Evolutionary conservation across 2,888 invertebrate species (phyloP).

Genomic region (Mythimna pallens): DNA sequence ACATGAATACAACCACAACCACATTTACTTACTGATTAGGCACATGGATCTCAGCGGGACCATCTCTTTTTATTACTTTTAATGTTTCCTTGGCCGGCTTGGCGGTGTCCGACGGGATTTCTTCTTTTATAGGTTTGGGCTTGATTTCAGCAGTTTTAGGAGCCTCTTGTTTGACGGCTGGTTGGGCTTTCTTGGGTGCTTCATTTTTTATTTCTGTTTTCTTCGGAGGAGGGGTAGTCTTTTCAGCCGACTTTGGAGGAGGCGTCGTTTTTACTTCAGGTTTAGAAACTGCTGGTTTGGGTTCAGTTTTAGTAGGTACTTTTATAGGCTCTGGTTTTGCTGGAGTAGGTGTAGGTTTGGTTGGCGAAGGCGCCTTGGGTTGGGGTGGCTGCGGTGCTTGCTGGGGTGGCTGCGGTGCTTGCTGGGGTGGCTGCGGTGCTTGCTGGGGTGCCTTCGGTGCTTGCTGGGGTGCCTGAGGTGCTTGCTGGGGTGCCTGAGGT

Average conservation of each 20-base stretch:
- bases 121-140: constrained; percentile 87
- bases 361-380: constrained; percentile 28
- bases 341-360: constrained; percentile 39
- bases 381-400: background rate
- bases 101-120: constrained; percentile 88
- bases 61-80: constrained; percentile 91
- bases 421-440: constrained; percentile 1
- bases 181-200: constrained; percentile 41
- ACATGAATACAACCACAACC: constrained; percentile 62
- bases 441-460: constrained; percentile 1
- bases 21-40: constrained; percentile 73
- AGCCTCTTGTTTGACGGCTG: constrained; percentile 48
- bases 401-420: constrained; percentile 1
- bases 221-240: constrained; percentile 46
- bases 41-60: constrained; percentile 87
- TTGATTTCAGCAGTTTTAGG: constrained; percentile 59
- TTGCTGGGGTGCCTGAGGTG: too few species aligned
- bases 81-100: constrained; percentile 89
- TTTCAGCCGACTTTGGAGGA: constrained; percentile 53
- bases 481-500: too few species aligned
- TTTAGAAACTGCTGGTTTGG: constrained; percentile 49
- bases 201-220: constrained; percentile 46
- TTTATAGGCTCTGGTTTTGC: constrained; percentile 37
- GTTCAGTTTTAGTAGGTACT: constrained; percentile 26
- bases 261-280: constrained; percentile 58